Evolutionary conservation across 2,797 vertebrate species (phyloP).

Genomic region (Enteromius thamalakanensis): DNA sequence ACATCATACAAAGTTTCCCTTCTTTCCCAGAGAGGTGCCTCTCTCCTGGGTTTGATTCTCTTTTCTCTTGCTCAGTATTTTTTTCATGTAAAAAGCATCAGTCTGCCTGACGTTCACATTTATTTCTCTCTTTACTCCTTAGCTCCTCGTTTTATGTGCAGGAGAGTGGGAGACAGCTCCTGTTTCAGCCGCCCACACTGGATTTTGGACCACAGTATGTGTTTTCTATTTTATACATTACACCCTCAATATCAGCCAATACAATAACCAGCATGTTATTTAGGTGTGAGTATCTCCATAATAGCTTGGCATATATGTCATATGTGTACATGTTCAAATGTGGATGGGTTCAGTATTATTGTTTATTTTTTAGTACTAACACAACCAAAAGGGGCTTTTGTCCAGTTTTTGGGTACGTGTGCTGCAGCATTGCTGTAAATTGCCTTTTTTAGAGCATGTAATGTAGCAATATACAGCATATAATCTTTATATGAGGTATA

Average conservation of each 20-base stretch:
- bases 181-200: constrained; percentile 90
- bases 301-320: neutral
- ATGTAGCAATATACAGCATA: neutral
- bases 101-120: neutral
- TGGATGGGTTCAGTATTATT: neutral
- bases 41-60: neutral
- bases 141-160: constrained; percentile 86
- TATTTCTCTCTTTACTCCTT: constrained; percentile 26
- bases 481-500: neutral
- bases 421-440: neutral
- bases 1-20: neutral
- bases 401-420: neutral
- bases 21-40: neutral
- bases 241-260: neutral
- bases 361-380: neutral
- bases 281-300: neutral
- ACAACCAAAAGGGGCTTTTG: neutral
- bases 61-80: constrained; percentile 1
- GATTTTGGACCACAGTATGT: constrained; percentile 96
- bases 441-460: neutral
- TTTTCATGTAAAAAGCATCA: neutral
- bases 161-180: constrained; percentile 84
- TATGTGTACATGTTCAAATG: neutral
- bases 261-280: neutral
- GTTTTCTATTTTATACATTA: constrained; percentile 21